Conservation (phyloP, 2,888 invertebrate genomes). For the Heliconius ismenius region DNA sequence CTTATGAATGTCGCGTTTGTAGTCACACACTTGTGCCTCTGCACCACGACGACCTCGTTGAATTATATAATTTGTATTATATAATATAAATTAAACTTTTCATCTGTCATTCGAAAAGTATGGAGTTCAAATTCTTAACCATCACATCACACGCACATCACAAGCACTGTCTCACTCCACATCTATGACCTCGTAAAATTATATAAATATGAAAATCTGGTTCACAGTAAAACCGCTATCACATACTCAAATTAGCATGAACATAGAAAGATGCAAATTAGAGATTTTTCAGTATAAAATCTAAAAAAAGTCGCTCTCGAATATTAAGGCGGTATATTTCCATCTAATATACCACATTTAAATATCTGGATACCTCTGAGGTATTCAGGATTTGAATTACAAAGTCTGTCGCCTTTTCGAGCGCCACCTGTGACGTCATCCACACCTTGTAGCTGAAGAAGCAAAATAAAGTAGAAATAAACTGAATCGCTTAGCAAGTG, state of each 20-base stretch:
- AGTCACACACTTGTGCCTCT: no score
- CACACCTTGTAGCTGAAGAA: conserved; percentile 26
- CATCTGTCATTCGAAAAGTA: no score
- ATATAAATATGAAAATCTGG: not conserved
- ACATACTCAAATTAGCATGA: conserved; percentile 35
- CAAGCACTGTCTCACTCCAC: not conserved
- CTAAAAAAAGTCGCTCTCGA: conserved; percentile 36
- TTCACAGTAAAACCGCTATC: conserved; percentile 6
- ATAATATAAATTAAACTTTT: no score
- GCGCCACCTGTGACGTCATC: conserved; percentile 44
- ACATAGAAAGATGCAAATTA: conserved; percentile 35
- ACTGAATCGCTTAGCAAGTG: conserved; percentile 14
- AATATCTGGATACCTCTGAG: conserved; percentile 60
- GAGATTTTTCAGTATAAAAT: conserved; percentile 21
- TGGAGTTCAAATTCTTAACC: no score
- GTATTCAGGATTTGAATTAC: conserved; percentile 70
- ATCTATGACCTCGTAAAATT: not conserved
- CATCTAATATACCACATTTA: conserved; percentile 72
- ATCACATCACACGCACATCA: no score
- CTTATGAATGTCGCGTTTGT: no score
- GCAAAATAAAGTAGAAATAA: conserved; percentile 28
- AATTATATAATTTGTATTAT: no score
- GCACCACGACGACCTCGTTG: no score
- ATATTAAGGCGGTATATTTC: conserved; percentile 57
- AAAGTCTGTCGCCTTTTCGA: conserved; percentile 69